A percentile compares a stretch with the other conserved stretches of the same genome.
These are phyloP conservation scores for Myotis brandtii DNA, from an alignment of 2,113 vertebrate species.

Conservation along the genomic window DNA sequence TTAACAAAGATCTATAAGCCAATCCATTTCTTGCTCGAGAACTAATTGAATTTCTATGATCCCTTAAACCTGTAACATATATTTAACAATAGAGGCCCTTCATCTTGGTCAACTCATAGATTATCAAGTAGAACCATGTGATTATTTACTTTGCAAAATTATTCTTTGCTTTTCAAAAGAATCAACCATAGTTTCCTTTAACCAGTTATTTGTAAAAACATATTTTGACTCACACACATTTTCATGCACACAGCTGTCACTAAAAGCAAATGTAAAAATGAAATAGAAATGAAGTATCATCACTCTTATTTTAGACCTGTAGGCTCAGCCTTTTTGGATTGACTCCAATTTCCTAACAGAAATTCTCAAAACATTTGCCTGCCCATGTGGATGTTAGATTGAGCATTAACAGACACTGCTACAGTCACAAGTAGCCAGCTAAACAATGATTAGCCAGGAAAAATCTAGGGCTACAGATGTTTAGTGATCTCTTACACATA, in stretches of 20 bases:
- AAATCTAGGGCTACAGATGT: not conserved
- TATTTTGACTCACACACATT: slow-evolving; percentile 20
- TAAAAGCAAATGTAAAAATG: slow-evolving; percentile 33
- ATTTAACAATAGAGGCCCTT: not conserved
- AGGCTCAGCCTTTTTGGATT: not conserved
- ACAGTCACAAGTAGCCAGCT: not conserved
- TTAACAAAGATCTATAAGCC: not conserved
- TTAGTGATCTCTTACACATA: not conserved
- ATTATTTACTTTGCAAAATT: slow-evolving; percentile 10
- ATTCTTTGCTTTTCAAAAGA: slow-evolving; percentile 30
- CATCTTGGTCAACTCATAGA: not conserved
- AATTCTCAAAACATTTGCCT: not conserved
- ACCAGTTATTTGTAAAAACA: not conserved
- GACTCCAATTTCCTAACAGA: not conserved
- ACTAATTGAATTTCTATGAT: not conserved
- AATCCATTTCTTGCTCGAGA: not conserved
- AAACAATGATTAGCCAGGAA: not conserved
- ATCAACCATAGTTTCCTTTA: not conserved
- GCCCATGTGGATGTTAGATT: not conserved
- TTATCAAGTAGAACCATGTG: not conserved
- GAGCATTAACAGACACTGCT: not conserved
- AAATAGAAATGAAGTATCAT: not conserved
- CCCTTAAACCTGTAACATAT: not conserved
- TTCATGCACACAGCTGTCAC: not conserved
- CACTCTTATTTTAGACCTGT: not conserved